phyloP scores from a whole-genome alignment of 30 jellyfish, hydroid and myxozoan genomes.

The Haliclystus octoradiatus region DNA sequence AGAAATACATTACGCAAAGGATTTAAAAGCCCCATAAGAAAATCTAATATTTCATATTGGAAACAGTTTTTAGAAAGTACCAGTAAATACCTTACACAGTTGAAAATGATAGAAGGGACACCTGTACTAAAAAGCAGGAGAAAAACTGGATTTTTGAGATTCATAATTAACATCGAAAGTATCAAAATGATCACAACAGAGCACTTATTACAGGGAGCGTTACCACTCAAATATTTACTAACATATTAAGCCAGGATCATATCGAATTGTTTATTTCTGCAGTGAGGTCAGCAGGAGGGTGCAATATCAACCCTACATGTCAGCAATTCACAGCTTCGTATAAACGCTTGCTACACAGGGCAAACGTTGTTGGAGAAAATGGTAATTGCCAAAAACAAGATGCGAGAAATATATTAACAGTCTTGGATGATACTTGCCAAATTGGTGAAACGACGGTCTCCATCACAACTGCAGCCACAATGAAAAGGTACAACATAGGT shows the following conservation, averaged over 20 bases:
- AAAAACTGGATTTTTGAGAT: too few relatives aligned
- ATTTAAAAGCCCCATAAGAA: conserved; percentile 14
- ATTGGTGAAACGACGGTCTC: conserved; percentile 10
- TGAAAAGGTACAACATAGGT: conserved; percentile 28
- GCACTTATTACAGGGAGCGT: too few relatives aligned
- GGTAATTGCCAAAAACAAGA: conserved; percentile 38
- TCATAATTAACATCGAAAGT: too few relatives aligned
- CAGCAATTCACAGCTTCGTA: conserved; percentile 38
- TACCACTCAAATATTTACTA: conserved; percentile 28
- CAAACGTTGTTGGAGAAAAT: conserved; percentile 20
- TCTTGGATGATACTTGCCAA: conserved; percentile 14
- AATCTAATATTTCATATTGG: conserved; percentile 3
- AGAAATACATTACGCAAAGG: conserved; percentile 20
- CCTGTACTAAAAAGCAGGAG: too few relatives aligned
- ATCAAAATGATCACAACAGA: too few relatives aligned
- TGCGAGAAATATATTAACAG: conserved; percentile 18
- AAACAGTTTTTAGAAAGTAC: conserved; percentile 1
- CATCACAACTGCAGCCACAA: conserved; percentile 16
- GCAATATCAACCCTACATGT: conserved; percentile 35
- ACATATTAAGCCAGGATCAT: conserved; percentile 37
- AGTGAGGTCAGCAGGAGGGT: conserved; percentile 29
- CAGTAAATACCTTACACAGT: conserved; percentile 4
- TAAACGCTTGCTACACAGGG: conserved; percentile 18
- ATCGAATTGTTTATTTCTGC: conserved; percentile 45
- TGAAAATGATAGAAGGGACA: too few relatives aligned